Base-by-base conservation (phyloP, 2,113 vertebrate genomes). In the Myrmecophaga tridactyla region DNA sequence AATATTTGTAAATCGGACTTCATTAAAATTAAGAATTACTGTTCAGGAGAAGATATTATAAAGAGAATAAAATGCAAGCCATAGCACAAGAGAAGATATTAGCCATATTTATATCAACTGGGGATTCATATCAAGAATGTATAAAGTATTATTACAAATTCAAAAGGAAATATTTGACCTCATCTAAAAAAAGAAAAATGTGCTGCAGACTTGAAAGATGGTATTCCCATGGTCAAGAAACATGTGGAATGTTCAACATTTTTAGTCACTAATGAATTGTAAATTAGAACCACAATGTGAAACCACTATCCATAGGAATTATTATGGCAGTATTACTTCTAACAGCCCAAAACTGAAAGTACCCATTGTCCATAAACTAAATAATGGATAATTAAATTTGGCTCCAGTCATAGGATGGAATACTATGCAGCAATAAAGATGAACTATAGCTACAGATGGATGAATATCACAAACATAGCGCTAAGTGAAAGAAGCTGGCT, bases 11-110 rank as follows among this genome's bases (percentile, higher is more conserved):
- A 77, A 62, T 7, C 56, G 51, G 53, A 86, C 18, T 84, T n/a
- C 60, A 56, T 86, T 92, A 81, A 94, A 92, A 36, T 17, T 90
- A 60, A 60, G 60, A 63, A 51, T 72, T 92, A 82, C 43, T 86
- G n/a, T 82, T 76, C 39, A 53, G 58, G 36, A 92, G 48, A 94
- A 46, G 51, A 46, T 14, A 89, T 29, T 36, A 21, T 43, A 48
- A 81, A 72, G 12, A 86, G 80, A 86, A 86, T 76, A 36, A 69
- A 86, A 63, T 36, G 18, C 23, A 53, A 77, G 56, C 58, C 69
- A 63, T n/a, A 51, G 31, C 14, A 36, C 27, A 13, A 48, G n/a
- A 89, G 48, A 67, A 69, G 6, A 1, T 53, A 53, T 65, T 83
- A n/a, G 17, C 43, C 36, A 10, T 20, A 58, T 25, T 60, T 15